Conservation (phyloP, 2,888 invertebrate genomes). For the Tuta absoluta region DNA sequence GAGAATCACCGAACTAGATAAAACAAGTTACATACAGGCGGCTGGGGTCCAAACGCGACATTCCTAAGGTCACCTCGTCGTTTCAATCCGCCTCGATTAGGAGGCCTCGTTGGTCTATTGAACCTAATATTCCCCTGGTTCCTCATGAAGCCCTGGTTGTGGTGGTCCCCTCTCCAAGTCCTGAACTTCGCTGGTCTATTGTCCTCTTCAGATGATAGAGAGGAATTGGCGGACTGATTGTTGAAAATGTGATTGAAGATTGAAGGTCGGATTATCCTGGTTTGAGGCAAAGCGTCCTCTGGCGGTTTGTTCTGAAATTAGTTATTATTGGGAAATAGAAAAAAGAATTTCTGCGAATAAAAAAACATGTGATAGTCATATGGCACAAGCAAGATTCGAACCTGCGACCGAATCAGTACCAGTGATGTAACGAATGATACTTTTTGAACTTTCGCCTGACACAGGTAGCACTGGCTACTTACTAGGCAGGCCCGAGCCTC, state of each 20-base stretch:
- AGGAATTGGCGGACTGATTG: neutral
- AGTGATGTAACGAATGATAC: too few species aligned
- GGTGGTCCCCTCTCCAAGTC: neutral
- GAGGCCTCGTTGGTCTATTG: neutral
- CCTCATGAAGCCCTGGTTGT: neutral
- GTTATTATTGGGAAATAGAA: neutral
- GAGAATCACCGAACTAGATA: neutral
- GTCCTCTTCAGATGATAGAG: neutral
- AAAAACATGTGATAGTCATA: too few species aligned
- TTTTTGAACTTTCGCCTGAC: too few species aligned
- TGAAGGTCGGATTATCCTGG: slow-evolving; percentile 37
- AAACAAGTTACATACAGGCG: slow-evolving; percentile 47
- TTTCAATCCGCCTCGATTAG: neutral
- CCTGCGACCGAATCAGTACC: too few species aligned
- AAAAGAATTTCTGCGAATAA: too few species aligned
- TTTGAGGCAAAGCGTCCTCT: slow-evolving; percentile 43
- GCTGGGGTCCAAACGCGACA: slow-evolving; percentile 33
- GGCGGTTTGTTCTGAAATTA: slow-evolving; percentile 37
- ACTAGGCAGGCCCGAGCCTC: too few species aligned
- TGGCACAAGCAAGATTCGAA: too few species aligned
- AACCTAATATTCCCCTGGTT: neutral
- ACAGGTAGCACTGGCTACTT: too few species aligned
- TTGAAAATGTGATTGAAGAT: slow-evolving; percentile 13
- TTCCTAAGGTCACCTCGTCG: neutral
- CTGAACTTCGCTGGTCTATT: neutral